Evolutionary conservation across 1,140 invertebrate genomes (phyloP).

Genomic region (Dermatophagoides farinae): DNA sequence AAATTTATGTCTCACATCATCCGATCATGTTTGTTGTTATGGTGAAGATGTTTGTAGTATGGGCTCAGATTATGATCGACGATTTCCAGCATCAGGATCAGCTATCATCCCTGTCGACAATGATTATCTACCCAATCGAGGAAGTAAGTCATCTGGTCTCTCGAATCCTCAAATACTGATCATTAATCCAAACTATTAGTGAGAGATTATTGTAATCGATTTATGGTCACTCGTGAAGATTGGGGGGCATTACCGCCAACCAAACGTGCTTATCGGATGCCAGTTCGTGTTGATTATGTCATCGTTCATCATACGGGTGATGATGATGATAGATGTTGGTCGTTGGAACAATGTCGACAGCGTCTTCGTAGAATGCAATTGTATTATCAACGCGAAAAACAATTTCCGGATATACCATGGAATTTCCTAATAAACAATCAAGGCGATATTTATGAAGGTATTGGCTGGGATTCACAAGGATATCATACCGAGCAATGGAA

Average conservation of each 20-base stretch:
- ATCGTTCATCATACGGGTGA: conserved; percentile 14
- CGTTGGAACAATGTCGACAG: background rate
- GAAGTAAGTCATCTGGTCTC: background rate
- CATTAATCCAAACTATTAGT: background rate
- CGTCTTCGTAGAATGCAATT: background rate
- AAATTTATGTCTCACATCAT: background rate
- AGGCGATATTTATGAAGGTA: conserved; percentile 17
- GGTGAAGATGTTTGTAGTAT: background rate
- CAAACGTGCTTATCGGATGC: background rate
- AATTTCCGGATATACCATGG: conserved; percentile 17
- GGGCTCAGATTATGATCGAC: background rate
- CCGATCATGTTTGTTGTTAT: background rate
- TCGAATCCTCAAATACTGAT: background rate
- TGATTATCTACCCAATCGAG: background rate
- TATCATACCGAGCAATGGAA: conserved; percentile 17
- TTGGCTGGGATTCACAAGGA: conserved; percentile 16
- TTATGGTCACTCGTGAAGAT: background rate
- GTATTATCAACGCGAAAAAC: conserved; percentile 2
- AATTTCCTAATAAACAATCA: conserved; percentile 18
- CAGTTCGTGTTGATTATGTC: background rate
- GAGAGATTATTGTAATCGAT: background rate
- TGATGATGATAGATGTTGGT: background rate
- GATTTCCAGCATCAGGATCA: background rate
- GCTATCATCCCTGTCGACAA: background rate
- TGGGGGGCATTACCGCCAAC: background rate